Evolutionary conservation across 2,113 vertebrate species (phyloP), one percentile per base, ranked within the genome.

Genomic region (Eurypyga helias): DNA sequence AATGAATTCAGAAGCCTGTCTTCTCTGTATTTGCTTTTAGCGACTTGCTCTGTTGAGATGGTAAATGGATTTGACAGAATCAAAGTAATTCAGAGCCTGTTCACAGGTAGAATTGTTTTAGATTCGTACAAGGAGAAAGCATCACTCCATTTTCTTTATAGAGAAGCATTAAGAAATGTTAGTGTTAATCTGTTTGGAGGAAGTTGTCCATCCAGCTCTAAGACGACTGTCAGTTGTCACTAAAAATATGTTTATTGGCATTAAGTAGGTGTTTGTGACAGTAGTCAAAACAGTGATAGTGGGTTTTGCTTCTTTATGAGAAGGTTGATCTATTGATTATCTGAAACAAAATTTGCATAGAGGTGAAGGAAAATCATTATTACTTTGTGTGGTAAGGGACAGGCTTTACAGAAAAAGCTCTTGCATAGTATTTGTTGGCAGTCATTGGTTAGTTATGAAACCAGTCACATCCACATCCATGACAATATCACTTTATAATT

Each of bases 51-150:
- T 97, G 81, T 93, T 95, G 93, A 52, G 49, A 91, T 96, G 81
- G 96, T 94, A 98, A 98, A 98, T 97, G 93, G 73, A 67, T 97
- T 97, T 97, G 97, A 96, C 96, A 96, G 90, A 96, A 90, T 79
- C 79, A 75, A 97, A 93, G 93, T 97, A 97, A 97, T 97, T 98
- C 92, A 97, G 93, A 97, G 52, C 83, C 86, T 16, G 41, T 93
- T 97, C 90, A 90, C 76, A 95, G 51, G 80, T 89, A 78, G 85
- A 95, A 91, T 82, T 94, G 45, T 83, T 92, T 86, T 89, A 98
- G 70, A 84, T 91, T 92, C 65, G 86, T 96, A 87, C n/a, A 65
- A 25, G 29, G 71, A 83, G 64, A 66, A 87, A 89, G 54, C 15
- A 83, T 36, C 5, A 29, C 9, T 45, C 60, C 8, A n/a, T 58